Evolutionary conservation across 2,113 vertebrate species (phyloP), one percentile per base, ranked within the genome.

Genomic region (Campylorhamphus procurvoides): DNA sequence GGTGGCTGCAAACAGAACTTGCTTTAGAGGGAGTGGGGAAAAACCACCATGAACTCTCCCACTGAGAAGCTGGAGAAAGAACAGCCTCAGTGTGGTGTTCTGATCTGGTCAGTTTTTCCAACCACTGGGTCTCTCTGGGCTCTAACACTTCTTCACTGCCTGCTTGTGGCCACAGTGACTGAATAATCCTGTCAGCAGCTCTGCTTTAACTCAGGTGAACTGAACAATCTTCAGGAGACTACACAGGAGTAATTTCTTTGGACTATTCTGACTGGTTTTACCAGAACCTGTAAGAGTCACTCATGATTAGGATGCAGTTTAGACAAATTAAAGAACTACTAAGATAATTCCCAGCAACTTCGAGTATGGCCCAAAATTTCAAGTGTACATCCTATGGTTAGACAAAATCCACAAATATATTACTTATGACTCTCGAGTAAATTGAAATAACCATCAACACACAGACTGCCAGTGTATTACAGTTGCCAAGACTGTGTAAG

Each of bases 401-500:
- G 27, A 40, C 29, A 84, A 84, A 91, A 40, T 42, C 3, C 29
- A 76, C 42, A 87, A 74, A 64, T 53, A 68, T 12, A 59, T 81
- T 84, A 60, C 47, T 64, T 53, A 40, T 2, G 24, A 75, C 67
- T 73, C 71, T 55, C 60, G 55, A 64, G 74, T 60, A 93, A 83
- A 84, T 63, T 47, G 87, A 89, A 93, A 84, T 64, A 75, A 83
- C 42, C 49, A 66, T 37, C 72, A 78, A 22, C 56, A 87, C n/a
- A 67, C 28, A 62, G 27, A 84, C 56, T 72, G 64, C 37, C 59
- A 55, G 46, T 33, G 33, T 79, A 76, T 56, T 81, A 47, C 0
- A 35, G n/a, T 4, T 71, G 82, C 68, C 60, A 68, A 84, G 58
- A 29, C 58, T 18, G 22, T 52, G 42, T 59, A 92, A 90, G 74